These are phyloP conservation scores for Malacoraja senta DNA, from an alignment of 2,797 vertebrate species.

Conservation along the genomic window DNA sequence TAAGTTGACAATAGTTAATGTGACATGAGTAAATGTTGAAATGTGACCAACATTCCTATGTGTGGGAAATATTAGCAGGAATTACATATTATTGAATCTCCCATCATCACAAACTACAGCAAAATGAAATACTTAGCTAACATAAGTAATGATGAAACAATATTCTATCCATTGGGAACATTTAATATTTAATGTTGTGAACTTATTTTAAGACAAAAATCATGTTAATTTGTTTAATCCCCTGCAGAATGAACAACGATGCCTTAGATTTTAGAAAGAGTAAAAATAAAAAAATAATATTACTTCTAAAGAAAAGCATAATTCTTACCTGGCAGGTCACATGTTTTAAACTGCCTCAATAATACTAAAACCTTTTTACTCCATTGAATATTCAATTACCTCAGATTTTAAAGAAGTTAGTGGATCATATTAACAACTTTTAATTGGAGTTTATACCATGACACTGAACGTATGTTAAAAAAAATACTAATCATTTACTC, in stretches of 20 bases:
- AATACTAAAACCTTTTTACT: neutral
- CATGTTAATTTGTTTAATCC: neutral
- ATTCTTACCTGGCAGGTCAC: neutral
- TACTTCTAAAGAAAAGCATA: neutral
- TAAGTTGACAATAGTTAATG: neutral
- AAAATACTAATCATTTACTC: neutral
- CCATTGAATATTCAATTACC: neutral
- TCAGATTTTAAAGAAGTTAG: neutral
- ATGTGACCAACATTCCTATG: neutral
- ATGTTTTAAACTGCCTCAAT: neutral
- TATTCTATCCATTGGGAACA: neutral
- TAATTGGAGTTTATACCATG: neutral
- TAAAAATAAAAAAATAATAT: neutral
- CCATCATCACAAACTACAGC: neutral
- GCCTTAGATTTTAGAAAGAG: slow-evolving; percentile 17
- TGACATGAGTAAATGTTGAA: neutral
- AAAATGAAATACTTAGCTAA: neutral
- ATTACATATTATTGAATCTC: neutral
- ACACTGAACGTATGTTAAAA: neutral
- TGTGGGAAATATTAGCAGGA: neutral
- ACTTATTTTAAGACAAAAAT: no score
- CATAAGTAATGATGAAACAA: neutral
- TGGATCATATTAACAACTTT: neutral
- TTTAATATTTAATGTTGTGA: no score
- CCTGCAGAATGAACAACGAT: neutral